phyloP scores from a whole-genome alignment of 2,113 vertebrate genomes.

The Crotalus horridus region DNA sequence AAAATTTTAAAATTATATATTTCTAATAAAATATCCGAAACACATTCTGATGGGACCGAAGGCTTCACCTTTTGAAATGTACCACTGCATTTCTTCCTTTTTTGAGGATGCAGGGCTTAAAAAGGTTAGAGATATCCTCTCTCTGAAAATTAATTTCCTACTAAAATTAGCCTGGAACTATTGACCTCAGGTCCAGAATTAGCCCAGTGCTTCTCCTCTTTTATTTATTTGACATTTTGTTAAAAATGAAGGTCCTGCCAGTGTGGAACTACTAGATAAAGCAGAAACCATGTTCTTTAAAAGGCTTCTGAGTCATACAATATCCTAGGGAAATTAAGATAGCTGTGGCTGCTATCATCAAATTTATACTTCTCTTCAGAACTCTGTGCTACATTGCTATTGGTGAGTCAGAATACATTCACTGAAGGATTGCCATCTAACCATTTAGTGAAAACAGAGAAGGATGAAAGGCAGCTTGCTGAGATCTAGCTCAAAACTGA shows the following conservation, averaged over 20 bases:
- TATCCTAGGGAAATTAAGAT: background rate
- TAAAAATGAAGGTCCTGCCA: background rate
- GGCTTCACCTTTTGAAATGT: background rate
- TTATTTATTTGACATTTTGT: background rate
- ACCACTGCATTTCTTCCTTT: background rate
- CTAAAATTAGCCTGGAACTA: background rate
- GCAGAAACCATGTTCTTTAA: background rate
- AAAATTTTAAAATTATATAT: background rate
- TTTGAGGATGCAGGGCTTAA: background rate
- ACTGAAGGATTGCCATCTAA: background rate
- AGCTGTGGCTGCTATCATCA: background rate
- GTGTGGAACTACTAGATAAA: background rate
- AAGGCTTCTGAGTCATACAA: background rate
- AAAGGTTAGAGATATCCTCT: background rate
- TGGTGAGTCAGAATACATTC: background rate
- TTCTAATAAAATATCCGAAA: background rate
- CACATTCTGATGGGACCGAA: background rate
- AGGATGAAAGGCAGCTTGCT: background rate
- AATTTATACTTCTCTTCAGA: background rate
- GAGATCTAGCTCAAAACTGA: background rate
- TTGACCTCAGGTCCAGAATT: background rate
- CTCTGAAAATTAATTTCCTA: background rate
- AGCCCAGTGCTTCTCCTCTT: background rate
- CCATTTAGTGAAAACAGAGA: background rate
- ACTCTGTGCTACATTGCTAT: background rate